Base-by-base conservation (phyloP, 2,888 invertebrate species). In the Parelbella ahira region DNA sequence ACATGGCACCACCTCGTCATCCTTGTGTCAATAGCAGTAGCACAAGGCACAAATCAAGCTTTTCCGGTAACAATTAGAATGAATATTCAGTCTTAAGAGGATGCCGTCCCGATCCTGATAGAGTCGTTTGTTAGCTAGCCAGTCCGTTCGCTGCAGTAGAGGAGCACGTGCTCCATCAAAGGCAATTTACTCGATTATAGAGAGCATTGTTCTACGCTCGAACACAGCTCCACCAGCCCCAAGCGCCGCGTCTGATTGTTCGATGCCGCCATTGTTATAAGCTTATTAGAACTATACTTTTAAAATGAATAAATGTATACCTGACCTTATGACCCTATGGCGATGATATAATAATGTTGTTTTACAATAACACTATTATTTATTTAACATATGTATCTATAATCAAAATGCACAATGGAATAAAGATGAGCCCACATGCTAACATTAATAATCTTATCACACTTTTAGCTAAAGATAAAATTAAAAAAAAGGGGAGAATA, bases 141-240 rank as follows among this genome's bases (percentile, higher is more conserved):
- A n/a, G 12, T 15, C 4, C 3, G 20, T 32, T 20, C 9, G 20
- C 8, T 11, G 32, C 3, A 7, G 32, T 10, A 19, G 20, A 2
- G 1, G 27, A 4, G 27, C 37, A 18, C 24, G 28, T 28, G 20
- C 37, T 28, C 32, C 34, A 41, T 50, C 44, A 44, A 37, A 13
- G 43, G 37, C 37, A 43, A 52, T 52, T 49, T 45, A 43, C 48
- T 38, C 34, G 15, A 43, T 51, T 45, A 47, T 38, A 20, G 39
- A 30, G 15, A 24, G 19, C 23, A 52, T 52, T 51, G 50, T 54
- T 37, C 46, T 39, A 45, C 50, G 47, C 48, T 43, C 43, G 50
- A 41, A 34, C 47, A 4, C 25, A 9, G 25, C 25, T 4, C 12
- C 27, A 12, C 6, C 27, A 7, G n/a, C 23, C 27, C 5, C 29